These are phyloP conservation scores for Ctena decussata DNA, from an alignment of 2,888 invertebrate genomes.

Conservation along the genomic window DNA sequence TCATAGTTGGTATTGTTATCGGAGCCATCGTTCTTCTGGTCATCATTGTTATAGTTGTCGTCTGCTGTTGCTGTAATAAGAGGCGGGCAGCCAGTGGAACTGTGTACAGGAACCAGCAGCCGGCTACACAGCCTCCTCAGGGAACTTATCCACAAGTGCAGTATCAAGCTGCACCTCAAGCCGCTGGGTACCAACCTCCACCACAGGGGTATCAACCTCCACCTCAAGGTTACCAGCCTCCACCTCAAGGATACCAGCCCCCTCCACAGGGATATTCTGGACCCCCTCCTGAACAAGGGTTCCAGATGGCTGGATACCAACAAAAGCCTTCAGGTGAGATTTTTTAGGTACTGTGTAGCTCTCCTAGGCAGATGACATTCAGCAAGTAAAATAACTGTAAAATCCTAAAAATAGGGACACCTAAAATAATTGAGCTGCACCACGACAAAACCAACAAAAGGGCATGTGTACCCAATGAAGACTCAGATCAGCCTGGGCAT, in stretches of 20 bases:
- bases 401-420: background rate
- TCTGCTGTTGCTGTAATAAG: background rate
- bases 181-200: background rate
- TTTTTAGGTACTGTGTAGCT: background rate
- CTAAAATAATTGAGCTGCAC: no score
- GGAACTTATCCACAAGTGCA: background rate
- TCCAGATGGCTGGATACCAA: background rate
- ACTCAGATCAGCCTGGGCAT: background rate
- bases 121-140: background rate
- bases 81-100: background rate
- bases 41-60: background rate
- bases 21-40: background rate
- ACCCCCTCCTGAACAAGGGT: background rate
- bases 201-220: background rate
- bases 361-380: background rate
- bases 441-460: background rate
- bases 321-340: background rate
- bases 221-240: background rate
- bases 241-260: background rate
- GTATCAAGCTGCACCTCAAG: background rate
- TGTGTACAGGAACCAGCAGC: slow-evolving; percentile 4
- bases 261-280: background rate
- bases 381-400: background rate
- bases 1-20: background rate
- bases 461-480: background rate